Evolutionary conservation across 2,797 vertebrate genomes (phyloP).

Genomic region (Pipistrellus pygmaeus): DNA sequence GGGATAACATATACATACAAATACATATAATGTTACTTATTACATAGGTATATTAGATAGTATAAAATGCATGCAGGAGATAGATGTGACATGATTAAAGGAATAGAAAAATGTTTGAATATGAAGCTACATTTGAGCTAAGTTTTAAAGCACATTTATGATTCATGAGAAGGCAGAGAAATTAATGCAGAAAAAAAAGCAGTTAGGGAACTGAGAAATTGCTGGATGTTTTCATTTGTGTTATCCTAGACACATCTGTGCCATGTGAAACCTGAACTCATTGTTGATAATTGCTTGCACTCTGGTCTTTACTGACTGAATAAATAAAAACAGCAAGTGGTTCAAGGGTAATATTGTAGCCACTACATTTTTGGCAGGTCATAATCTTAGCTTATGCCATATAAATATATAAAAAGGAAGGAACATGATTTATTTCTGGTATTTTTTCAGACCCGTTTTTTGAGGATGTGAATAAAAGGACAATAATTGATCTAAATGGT

Average conservation of each 20-base stretch:
- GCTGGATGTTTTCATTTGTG: not conserved
- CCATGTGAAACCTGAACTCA: not conserved
- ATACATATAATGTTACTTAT: not conserved
- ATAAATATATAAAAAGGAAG: conserved; percentile 23
- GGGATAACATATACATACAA: not conserved
- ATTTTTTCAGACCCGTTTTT: conserved; percentile 15
- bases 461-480: conserved; percentile 51
- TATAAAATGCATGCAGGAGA: not conserved
- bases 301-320: not conserved
- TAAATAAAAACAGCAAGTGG: not conserved
- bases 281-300: not conserved
- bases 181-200: conserved; percentile 8
- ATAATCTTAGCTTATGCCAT: not conserved
- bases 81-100: not conserved
- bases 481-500: conserved; percentile 47
- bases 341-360: not conserved
- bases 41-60: not conserved
- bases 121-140: conserved; percentile 1
- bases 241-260: not conserved
- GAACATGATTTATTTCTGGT: conserved; percentile 37
- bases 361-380: not conserved
- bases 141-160: not conserved
- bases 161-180: not conserved
- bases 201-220: not conserved
- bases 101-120: not conserved